Percentiles rank a stretch among this genome's conserved stretches.
These are phyloP conservation scores for Drosophila santomea DNA, from an alignment of 1,140 invertebrate genomes.

Conservation along the genomic window DNA sequence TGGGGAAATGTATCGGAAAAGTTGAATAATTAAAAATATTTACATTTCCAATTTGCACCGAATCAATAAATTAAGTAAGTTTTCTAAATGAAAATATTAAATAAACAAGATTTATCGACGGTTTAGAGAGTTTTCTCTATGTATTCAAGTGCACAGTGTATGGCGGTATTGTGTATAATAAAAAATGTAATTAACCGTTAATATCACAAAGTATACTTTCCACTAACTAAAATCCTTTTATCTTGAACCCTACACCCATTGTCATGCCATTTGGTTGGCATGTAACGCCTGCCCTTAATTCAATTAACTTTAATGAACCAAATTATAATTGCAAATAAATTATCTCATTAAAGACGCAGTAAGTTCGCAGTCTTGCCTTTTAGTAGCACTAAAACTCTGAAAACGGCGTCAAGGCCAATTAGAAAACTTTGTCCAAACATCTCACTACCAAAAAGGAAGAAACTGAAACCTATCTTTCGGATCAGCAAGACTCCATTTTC, in stretches of 20 bases:
- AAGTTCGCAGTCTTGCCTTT: conserved; percentile 34
- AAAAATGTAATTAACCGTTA: not conserved
- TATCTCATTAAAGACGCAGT: conserved; percentile 34
- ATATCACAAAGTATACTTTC: not conserved
- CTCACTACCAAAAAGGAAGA: conserved; percentile 16
- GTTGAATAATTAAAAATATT: not conserved
- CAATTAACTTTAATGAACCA: conserved; percentile 49
- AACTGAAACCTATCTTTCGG: conserved; percentile 30
- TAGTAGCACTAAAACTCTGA: conserved; percentile 8
- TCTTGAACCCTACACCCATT: conserved; percentile 2
- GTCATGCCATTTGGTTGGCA: not conserved
- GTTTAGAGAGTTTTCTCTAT: not conserved
- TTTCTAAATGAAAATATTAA: not conserved
- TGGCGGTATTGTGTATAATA: too few species aligned
- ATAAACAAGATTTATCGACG: not conserved
- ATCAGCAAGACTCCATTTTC: conserved; percentile 18
- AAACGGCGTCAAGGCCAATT: conserved; percentile 53
- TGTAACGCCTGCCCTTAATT: conserved; percentile 22
- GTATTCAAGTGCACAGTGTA: too few species aligned
- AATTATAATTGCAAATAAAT: conserved; percentile 62
- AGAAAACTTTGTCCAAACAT: conserved; percentile 44
- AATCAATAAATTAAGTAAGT: not conserved
- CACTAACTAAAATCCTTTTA: conserved; percentile 9
- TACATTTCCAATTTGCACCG: not conserved
- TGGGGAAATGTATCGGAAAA: not conserved